Evolutionary conservation across 2,797 vertebrate species (phyloP).

Genomic region (Sebastes minor): DNA sequence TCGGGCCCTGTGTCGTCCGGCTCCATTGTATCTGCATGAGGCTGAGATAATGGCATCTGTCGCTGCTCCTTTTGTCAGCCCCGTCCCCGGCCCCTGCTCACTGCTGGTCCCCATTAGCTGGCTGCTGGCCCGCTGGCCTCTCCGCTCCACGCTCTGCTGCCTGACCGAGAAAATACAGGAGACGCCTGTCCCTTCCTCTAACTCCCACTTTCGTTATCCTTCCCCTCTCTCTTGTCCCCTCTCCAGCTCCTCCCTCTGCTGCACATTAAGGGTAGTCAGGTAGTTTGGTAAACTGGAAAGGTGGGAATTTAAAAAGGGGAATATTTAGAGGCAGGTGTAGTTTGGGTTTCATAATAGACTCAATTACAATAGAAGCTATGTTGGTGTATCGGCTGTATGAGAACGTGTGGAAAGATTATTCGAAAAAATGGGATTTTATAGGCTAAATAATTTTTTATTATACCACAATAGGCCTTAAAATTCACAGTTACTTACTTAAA

Average conservation of each 20-base stretch:
- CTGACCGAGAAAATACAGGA: conserved; percentile 73
- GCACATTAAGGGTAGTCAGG: conserved; percentile 9
- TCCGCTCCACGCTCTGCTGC: conserved; percentile 73
- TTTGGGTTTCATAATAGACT: neutral
- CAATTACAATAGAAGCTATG: neutral
- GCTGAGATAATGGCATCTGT: conserved; percentile 84
- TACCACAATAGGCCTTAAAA: neutral
- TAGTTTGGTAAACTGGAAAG: conserved; percentile 21
- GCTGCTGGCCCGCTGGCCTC: conserved; percentile 75
- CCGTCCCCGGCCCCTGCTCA: conserved; percentile 68
- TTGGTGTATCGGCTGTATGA: neutral
- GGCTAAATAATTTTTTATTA: neutral
- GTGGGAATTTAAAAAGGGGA: neutral
- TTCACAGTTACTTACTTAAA: neutral
- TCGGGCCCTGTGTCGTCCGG: conserved; percentile 65
- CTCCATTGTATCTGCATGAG: conserved; percentile 78
- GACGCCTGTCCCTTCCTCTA: conserved; percentile 67
- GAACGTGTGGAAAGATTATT: neutral
- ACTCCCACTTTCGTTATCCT: conserved; percentile 50
- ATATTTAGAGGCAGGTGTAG: neutral
- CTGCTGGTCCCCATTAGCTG: conserved; percentile 82
- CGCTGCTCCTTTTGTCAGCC: conserved; percentile 80
- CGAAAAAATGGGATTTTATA: neutral
- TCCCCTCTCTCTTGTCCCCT: conserved; percentile 29
- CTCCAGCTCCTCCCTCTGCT: conserved; percentile 14